phyloP scores from a whole-genome alignment of 2,888 invertebrate genomes.

The Cheiracanthium punctorium region DNA sequence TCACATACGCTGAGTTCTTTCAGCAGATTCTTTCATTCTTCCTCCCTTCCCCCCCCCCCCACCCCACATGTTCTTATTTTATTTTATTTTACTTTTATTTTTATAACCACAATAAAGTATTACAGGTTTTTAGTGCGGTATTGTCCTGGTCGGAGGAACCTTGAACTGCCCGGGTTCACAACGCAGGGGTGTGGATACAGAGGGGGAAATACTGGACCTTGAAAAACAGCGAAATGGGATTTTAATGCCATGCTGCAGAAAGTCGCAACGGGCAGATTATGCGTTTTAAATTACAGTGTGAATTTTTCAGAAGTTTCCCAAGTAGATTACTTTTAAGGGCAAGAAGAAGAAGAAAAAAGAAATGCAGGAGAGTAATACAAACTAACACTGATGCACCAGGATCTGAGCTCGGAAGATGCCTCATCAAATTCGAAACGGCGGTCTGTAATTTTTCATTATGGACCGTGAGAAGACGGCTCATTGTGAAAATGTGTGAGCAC shows the following conservation, averaged over 20 bases:
- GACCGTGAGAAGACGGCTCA: no score
- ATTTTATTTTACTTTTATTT: not conserved
- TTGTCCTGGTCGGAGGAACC: not conserved
- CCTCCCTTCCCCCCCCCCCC: no score
- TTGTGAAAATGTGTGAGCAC: no score
- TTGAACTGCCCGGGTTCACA: not conserved
- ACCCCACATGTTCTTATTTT: no score
- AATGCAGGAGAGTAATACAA: no score
- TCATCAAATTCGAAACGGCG: no score
- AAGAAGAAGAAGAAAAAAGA: not conserved
- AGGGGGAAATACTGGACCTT: not conserved
- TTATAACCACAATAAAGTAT: not conserved
- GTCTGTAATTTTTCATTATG: no score
- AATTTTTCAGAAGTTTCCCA: not conserved
- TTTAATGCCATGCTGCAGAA: not conserved
- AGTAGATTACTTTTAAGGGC: not conserved
- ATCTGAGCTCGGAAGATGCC: no score
- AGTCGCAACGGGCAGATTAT: not conserved
- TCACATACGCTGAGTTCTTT: not conserved
- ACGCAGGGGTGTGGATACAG: not conserved
- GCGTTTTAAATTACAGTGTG: slow-evolving; percentile 4
- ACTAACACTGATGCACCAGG: no score
- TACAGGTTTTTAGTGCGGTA: slow-evolving; percentile 8
- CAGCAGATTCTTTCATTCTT: not conserved
- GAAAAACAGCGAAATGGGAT: not conserved